Conservation (phyloP, 1,140 invertebrate species). For the Aphaenogaster ashmeadi region DNA sequence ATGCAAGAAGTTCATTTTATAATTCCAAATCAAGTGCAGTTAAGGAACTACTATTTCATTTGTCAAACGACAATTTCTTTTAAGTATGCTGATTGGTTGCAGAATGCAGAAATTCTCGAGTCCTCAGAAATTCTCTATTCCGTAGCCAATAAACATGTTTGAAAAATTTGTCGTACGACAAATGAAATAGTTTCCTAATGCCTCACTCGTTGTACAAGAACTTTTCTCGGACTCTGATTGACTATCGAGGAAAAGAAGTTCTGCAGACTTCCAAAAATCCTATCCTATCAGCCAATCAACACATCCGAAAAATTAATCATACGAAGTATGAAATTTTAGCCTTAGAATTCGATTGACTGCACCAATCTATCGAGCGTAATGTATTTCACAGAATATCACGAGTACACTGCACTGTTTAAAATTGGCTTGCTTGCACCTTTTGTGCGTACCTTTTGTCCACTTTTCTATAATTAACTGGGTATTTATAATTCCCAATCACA, state of each 20-base stretch:
- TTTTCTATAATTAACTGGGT: background rate
- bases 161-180: too few relatives aligned
- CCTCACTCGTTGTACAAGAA: background rate
- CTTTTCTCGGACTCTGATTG: background rate
- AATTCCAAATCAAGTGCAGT: too few relatives aligned
- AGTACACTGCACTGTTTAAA: constrained; percentile 3
- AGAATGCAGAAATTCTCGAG: too few relatives aligned
- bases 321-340: background rate
- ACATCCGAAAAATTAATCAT: background rate
- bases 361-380: background rate
- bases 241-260: background rate
- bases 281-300: background rate
- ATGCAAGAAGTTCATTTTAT: too few relatives aligned
- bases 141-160: too few relatives aligned
- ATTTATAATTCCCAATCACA: too few relatives aligned
- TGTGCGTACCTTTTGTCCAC: constrained; percentile 1
- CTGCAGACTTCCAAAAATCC: background rate
- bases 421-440: background rate
- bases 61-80: too few relatives aligned
- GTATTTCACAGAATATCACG: background rate
- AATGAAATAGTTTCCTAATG: too few relatives aligned
- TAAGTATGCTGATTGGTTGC: too few relatives aligned
- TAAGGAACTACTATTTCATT: too few relatives aligned
- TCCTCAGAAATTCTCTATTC: too few relatives aligned
- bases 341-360: background rate